phyloP scores from a whole-genome alignment of 2,888 invertebrate species.

The Apoda limacodes region DNA sequence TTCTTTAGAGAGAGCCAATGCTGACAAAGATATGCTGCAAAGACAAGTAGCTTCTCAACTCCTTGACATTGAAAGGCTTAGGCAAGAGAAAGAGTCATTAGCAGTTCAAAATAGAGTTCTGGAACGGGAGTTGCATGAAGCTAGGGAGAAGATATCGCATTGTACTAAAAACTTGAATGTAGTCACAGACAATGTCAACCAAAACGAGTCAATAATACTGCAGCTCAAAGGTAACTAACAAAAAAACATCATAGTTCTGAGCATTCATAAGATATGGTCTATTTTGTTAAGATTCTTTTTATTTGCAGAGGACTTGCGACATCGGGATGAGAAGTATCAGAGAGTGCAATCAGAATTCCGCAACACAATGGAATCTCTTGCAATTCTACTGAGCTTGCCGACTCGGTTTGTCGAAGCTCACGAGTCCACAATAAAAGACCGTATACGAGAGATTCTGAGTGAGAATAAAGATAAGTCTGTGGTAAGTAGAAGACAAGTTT shows the following conservation, averaged over 20 bases:
- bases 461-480: conserved; percentile 83
- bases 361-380: conserved; percentile 77
- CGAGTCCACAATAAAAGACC: conserved; percentile 82
- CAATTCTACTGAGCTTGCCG: conserved; percentile 77
- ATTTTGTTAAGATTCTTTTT: no score
- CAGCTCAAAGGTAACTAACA: conserved; percentile 77
- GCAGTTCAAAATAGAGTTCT: conserved; percentile 78
- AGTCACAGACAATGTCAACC: conserved; percentile 76
- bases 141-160: conserved; percentile 74
- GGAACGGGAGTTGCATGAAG: conserved; percentile 79
- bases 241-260: no score
- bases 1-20: conserved; percentile 71
- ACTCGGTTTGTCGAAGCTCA: conserved; percentile 81
- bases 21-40: conserved; percentile 81
- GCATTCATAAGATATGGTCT: no score
- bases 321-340: conserved; percentile 76
- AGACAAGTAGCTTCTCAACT: conserved; percentile 79
- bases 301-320: conserved; percentile 75
- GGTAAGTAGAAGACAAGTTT: conserved; percentile 54
- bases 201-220: conserved; percentile 75
- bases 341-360: conserved; percentile 76
- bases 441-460: conserved; percentile 79
- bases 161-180: conserved; percentile 75
- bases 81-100: conserved; percentile 82
- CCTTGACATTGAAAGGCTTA: conserved; percentile 77